Evolutionary conservation across 2,888 invertebrate genomes (phyloP), one percentile per base, ranked within the genome.

Genomic region (Latrodectus hesperus): DNA sequence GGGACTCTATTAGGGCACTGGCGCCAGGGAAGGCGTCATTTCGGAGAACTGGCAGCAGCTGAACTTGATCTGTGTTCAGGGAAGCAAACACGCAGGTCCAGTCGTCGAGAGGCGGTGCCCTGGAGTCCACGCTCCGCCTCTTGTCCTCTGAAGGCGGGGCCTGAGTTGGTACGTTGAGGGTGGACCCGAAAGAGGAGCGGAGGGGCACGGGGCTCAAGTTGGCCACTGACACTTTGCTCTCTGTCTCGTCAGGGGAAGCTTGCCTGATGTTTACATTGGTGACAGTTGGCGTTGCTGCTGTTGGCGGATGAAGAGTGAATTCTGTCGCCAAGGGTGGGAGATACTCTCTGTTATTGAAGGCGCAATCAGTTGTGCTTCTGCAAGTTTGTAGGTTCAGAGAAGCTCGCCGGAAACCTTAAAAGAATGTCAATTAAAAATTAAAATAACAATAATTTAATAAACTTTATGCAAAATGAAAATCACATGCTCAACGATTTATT

Each of bases 161-260:
- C 52, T 70, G 78, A 14, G 22, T 55, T 11, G 68, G 84, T 9
- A 77, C 78, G 55, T 72, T 84, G 22, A 84, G 67, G n/a, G 72
- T 84, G 26, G 78, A 78, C 11, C 79, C 79, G 52, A 85, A 68
- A 9, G 73, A 70, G 2, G 72, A 78, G 0, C 77, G 72, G 16
- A 73, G 74, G 14, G 87, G 89, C 17, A 90, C 90, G 9, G 89
- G 89, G 55, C 90, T 88, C 53, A 90, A 76, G 60, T 90, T 88
- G 14, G 90, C 90, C 1, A 90, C 90, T 11, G 90, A 86, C n/a
- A 90, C 90, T 84, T 90, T 90, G 80, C 90, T 84, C 1, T 89
- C 88, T 1, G 90, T 77, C 26, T 90, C 90, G 51, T 90, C 90
- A 0, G 90, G 90, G 1, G 90, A 90, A 10, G 90, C 90, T 55